phyloP scores from a whole-genome alignment of 2,888 invertebrate species.

The Mimas tiliae region DNA sequence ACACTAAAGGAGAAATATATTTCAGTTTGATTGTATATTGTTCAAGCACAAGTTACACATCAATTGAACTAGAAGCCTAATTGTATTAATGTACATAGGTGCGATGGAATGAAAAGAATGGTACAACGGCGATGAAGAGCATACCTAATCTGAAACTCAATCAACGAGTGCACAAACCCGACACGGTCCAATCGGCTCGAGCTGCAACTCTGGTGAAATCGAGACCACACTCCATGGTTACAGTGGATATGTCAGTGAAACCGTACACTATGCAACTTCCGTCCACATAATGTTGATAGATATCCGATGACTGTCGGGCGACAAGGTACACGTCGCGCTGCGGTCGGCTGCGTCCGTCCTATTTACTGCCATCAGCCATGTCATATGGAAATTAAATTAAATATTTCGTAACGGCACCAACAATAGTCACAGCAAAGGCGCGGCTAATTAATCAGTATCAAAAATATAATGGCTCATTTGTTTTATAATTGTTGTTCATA shows the following conservation, averaged over 20 bases:
- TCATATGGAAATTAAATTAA: conserved; percentile 38
- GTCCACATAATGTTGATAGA: conserved; percentile 68
- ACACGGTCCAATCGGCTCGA: conserved; percentile 62
- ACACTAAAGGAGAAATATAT: not conserved
- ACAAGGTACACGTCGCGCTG: conserved; percentile 44
- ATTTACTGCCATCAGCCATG: conserved; percentile 36
- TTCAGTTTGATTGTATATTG: not conserved
- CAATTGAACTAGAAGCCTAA: not conserved
- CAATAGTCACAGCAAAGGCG: not conserved
- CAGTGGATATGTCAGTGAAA: conserved; percentile 66
- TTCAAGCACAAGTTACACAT: not conserved
- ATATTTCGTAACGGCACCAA: conserved; percentile 10
- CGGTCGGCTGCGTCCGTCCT: conserved; percentile 64
- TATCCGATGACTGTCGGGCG: conserved; percentile 67
- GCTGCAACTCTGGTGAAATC: conserved; percentile 59
- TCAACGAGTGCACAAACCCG: conserved; percentile 70
- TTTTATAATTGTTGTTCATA: not conserved
- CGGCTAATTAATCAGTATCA: not conserved
- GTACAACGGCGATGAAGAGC: conserved; percentile 44
- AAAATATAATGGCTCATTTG: conserved; percentile 9
- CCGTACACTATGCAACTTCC: conserved; percentile 79
- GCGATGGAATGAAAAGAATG: conserved; percentile 45
- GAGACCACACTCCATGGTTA: conserved; percentile 67
- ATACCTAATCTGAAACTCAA: conserved; percentile 72
- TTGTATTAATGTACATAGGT: not conserved